phyloP scores from a whole-genome alignment of 2,888 invertebrate genomes.

The Tridacna crocea region DNA sequence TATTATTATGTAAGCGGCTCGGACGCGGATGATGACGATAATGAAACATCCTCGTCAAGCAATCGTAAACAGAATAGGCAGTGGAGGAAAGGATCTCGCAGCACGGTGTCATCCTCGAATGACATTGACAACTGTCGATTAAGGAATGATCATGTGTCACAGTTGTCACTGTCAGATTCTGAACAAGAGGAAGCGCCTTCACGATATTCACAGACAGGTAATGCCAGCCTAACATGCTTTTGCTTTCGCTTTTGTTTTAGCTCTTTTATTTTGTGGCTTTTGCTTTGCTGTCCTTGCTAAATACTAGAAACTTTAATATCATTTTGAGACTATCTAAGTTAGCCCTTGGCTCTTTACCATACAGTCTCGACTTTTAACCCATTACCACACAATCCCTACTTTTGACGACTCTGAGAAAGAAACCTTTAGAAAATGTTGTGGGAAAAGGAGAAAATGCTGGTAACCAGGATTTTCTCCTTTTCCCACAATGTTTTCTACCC shows the following conservation, averaged over 20 bases:
- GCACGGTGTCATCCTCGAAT: conserved; percentile 70
- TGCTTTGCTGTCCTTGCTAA: background rate
- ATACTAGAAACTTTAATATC: no score
- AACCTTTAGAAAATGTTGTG: background rate
- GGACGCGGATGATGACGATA: conserved; percentile 77
- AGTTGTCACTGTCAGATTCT: conserved; percentile 65
- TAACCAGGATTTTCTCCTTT: background rate
- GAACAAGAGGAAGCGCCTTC: conserved; percentile 41
- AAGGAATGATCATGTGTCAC: conserved; percentile 62
- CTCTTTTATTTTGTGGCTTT: background rate
- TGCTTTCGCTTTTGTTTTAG: background rate
- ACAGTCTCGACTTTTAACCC: no score
- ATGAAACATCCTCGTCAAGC: conserved; percentile 61
- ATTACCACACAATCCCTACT: background rate
- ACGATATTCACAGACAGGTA: conserved; percentile 52
- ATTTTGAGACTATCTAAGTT: no score
- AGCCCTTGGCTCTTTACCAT: no score
- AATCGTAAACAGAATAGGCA: conserved; percentile 59
- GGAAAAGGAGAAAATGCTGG: background rate
- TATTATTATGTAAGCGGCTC: conserved; percentile 78
- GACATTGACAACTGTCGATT: conserved; percentile 64
- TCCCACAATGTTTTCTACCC: background rate
- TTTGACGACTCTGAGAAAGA: background rate
- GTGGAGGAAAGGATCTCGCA: conserved; percentile 64
- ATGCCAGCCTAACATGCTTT: conserved; percentile 1